Conservation (phyloP, 1,140 invertebrate genomes). For the Heliconius himera region DNA sequence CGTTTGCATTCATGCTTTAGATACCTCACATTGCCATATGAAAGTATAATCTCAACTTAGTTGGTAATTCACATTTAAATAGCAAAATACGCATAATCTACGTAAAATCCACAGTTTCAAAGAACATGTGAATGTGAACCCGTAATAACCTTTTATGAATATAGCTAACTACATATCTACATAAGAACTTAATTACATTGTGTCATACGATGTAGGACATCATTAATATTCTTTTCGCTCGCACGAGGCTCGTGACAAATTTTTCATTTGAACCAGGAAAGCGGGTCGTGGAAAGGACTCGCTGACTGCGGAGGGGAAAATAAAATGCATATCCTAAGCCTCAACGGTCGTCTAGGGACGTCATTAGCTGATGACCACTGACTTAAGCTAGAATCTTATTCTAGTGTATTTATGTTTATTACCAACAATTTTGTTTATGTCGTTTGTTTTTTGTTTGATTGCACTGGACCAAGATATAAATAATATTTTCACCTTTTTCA, state of each 20-base stretch:
- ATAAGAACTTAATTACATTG: constrained; percentile 17
- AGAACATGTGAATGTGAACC: not conserved
- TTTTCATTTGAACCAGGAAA: constrained; percentile 23
- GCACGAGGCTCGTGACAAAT: constrained; percentile 12
- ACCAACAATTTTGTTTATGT: too few species aligned
- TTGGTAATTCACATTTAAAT: not conserved
- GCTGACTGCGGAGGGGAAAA: constrained; percentile 21
- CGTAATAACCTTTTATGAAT: not conserved
- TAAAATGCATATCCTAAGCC: constrained; percentile 25
- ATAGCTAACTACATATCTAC: not conserved
- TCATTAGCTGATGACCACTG: constrained; percentile 33
- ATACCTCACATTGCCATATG: not conserved
- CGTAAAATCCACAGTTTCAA: not conserved
- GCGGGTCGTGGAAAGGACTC: constrained; percentile 16
- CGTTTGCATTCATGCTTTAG: not conserved
- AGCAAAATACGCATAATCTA: not conserved
- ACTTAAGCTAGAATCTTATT: constrained; percentile 10
- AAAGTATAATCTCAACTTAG: constrained; percentile 1
- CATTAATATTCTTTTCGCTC: constrained; percentile 28
- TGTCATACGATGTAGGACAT: constrained; percentile 20
- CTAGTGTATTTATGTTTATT: too few species aligned
- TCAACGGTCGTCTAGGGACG: constrained; percentile 25
- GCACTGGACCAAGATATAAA: too few species aligned
- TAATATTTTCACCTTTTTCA: too few species aligned
- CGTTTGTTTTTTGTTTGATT: too few species aligned